A percentile compares a stretch with the other conserved stretches of the same genome.
These are phyloP conservation scores for Bradypus variegatus DNA, from an alignment of 2,797 vertebrate genomes.

Conservation along the genomic window DNA sequence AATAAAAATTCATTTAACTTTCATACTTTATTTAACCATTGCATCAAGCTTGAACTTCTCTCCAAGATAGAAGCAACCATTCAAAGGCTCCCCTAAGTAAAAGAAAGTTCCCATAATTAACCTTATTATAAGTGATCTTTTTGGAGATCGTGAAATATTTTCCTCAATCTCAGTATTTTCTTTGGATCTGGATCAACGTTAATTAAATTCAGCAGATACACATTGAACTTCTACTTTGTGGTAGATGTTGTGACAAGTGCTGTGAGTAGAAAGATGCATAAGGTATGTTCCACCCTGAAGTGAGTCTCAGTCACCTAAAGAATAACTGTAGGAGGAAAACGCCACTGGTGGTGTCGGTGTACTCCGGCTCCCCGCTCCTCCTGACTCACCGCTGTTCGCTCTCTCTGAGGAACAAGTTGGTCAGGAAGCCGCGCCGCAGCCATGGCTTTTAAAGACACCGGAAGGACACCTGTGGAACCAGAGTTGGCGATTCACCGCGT, in stretches of 20 bases:
- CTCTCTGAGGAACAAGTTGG: too few species aligned
- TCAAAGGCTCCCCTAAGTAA: neutral
- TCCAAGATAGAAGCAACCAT: neutral
- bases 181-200: neutral
- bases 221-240: neutral
- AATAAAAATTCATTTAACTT: neutral
- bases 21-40: neutral
- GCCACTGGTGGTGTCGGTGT: too few species aligned
- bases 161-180: neutral
- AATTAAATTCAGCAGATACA: neutral
- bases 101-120: neutral
- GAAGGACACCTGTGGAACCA: too few species aligned
- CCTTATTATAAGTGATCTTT: neutral
- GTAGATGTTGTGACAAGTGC: neutral
- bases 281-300: neutral
- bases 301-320: neutral
- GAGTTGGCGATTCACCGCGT: too few species aligned
- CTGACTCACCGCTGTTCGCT: too few species aligned
- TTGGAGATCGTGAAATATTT: neutral
- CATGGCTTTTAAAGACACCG: too few species aligned
- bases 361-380: too few species aligned
- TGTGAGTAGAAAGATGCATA: neutral
- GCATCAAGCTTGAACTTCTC: neutral
- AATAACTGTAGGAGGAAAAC: neutral
- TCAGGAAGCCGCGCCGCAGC: too few species aligned